A percentile compares a stretch with the other conserved stretches of the same genome.
These are phyloP conservation scores for Spodoptera picta DNA, from an alignment of 2,888 invertebrate species.

Conservation along the genomic window DNA sequence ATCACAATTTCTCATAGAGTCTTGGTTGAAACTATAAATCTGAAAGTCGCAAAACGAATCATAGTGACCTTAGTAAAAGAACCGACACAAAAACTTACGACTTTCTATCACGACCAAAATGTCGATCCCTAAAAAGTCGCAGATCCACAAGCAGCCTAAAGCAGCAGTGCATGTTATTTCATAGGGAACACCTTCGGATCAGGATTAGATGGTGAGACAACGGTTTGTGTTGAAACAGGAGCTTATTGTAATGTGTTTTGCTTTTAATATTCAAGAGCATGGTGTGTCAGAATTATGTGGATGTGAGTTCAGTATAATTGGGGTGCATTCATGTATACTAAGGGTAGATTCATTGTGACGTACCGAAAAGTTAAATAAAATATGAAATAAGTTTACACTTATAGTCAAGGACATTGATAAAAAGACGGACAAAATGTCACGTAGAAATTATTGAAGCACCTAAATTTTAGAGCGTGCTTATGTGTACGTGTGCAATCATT, in stretches of 20 bases:
- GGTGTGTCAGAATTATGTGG: conserved; percentile 6
- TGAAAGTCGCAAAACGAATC: no score
- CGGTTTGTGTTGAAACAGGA: conserved; percentile 45
- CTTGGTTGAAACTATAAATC: no score
- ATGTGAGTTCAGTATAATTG: not conserved
- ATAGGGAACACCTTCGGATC: conserved; percentile 54
- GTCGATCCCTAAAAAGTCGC: not conserved
- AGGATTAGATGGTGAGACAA: conserved; percentile 50
- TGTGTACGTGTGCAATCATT: no score
- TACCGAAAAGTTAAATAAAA: no score
- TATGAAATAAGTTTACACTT: no score
- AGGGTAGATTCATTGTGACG: no score
- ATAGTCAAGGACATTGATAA: no score
- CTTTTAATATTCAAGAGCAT: conserved; percentile 46
- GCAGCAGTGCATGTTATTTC: conserved; percentile 59
- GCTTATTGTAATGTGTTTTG: conserved; percentile 47
- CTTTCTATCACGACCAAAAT: not conserved
- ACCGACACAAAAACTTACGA: not conserved
- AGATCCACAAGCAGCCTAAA: conserved; percentile 14
- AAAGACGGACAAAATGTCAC: no score
- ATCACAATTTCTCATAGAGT: no score
- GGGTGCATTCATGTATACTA: not conserved
- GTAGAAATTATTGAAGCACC: no score
- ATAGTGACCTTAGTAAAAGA: no score
- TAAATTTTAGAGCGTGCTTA: no score